A percentile compares a stretch with the other conserved stretches of the same genome.
phyloP scores from a whole-genome alignment of 2,888 invertebrate species.

The Shargacucullia verbasci region DNA sequence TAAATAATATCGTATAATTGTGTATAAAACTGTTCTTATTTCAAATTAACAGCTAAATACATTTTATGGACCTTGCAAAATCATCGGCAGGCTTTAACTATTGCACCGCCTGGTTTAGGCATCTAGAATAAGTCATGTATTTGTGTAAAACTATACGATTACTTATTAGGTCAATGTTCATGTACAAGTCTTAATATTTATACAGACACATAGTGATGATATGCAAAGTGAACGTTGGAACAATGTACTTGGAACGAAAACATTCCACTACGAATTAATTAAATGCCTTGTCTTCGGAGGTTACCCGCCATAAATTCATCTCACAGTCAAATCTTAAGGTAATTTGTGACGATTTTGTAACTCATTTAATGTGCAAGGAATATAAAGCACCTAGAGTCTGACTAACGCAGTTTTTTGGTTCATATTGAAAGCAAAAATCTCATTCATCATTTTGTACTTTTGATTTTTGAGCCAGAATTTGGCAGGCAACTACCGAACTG shows the following conservation, averaged over 20 bases:
- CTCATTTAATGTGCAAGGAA: slow-evolving; percentile 88
- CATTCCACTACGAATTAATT: slow-evolving; percentile 77
- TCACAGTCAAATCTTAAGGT: slow-evolving; percentile 88
- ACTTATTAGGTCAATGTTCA: slow-evolving; percentile 47
- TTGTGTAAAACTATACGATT: slow-evolving; percentile 55
- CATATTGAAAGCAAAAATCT: slow-evolving; percentile 6
- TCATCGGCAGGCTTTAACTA: too few relatives aligned
- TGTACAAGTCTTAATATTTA: slow-evolving; percentile 42
- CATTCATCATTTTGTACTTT: too few relatives aligned
- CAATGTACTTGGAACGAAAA: slow-evolving; percentile 56
- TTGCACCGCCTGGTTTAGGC: slow-evolving; percentile 28
- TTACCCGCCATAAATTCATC: slow-evolving; percentile 81
- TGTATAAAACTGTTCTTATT: too few relatives aligned
- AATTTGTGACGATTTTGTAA: slow-evolving; percentile 87
- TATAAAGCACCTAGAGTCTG: slow-evolving; percentile 76
- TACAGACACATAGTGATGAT: slow-evolving; percentile 40
- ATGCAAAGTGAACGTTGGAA: slow-evolving; percentile 40
- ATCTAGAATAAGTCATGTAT: slow-evolving; percentile 37
- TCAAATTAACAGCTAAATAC: too few relatives aligned
- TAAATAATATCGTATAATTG: too few relatives aligned
- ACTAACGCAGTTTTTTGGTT: slow-evolving; percentile 16
- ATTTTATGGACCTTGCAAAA: too few relatives aligned
- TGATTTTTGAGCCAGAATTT: too few relatives aligned
- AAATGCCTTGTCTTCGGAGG: slow-evolving; percentile 65
- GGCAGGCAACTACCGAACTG: too few relatives aligned